These are phyloP conservation scores for Griposia aprilina DNA, from an alignment of 2,888 invertebrate species.

Conservation along the genomic window DNA sequence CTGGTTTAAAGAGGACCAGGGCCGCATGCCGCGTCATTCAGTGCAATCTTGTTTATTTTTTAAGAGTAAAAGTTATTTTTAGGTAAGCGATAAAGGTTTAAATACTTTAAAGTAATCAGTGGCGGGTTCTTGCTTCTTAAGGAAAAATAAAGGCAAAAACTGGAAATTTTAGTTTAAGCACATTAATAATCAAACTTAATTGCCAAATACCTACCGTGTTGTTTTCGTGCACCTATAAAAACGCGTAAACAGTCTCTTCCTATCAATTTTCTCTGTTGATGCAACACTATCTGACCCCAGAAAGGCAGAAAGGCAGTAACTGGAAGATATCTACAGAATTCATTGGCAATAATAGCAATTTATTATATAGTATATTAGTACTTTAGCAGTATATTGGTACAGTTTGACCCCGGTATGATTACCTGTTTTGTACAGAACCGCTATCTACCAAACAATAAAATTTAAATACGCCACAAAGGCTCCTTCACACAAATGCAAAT, in stretches of 20 bases:
- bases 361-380: slow-evolving; percentile 36
- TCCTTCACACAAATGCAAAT: not conserved
- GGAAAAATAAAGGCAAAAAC: not conserved
- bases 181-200: not conserved
- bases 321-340: slow-evolving; percentile 44
- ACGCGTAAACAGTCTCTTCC: slow-evolving; percentile 3
- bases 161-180: not conserved
- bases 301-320: slow-evolving; percentile 33
- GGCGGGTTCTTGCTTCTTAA: not conserved
- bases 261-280: slow-evolving; percentile 25
- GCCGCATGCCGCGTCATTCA: slow-evolving; percentile 28
- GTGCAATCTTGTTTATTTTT: slow-evolving; percentile 14
- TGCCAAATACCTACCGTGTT: not conserved
- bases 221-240: not conserved
- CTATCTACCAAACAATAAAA: slow-evolving; percentile 51
- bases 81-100: slow-evolving; percentile 18
- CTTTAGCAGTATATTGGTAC: slow-evolving; percentile 16
- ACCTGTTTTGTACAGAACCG: slow-evolving; percentile 40
- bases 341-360: slow-evolving; percentile 43
- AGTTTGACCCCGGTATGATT: slow-evolving; percentile 51
- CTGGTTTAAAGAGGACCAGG: slow-evolving; percentile 23
- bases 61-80: slow-evolving; percentile 36
- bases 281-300: slow-evolving; percentile 37
- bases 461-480: slow-evolving; percentile 45
- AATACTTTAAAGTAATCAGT: slow-evolving; percentile 18